Evolutionary conservation across 2,888 invertebrate genomes (phyloP).

Genomic region (Melipona beecheii): DNA sequence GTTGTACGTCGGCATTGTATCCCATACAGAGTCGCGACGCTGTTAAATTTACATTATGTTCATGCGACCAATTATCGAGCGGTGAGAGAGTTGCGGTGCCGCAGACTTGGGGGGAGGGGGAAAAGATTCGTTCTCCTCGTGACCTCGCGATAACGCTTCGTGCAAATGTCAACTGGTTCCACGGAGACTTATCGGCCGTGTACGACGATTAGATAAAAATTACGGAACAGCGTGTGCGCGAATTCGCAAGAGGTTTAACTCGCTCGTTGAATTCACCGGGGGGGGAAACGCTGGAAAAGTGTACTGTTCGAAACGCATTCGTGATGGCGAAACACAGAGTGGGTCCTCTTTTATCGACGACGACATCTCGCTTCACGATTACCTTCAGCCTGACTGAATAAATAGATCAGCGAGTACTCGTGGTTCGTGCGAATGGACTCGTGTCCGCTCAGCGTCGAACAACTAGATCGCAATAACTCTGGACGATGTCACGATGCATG

Average conservation of each 20-base stretch:
- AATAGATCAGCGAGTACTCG: conserved; percentile 52
- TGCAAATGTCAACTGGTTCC: not conserved
- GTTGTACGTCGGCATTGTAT: conserved; percentile 70
- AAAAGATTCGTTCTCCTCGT: not conserved
- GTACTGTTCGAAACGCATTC: conserved; percentile 28
- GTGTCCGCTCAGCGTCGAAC: conserved; percentile 40
- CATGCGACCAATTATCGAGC: conserved; percentile 73
- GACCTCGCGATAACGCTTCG: not conserved
- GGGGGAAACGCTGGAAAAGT: conserved; percentile 1
- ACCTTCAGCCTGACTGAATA: conserved; percentile 55
- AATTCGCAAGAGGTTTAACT: not conserved
- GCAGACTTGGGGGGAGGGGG: not conserved
- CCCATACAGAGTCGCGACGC: conserved; percentile 58
- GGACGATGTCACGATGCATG: conserved; percentile 43
- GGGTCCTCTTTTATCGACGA: conserved; percentile 47
- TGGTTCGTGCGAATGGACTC: conserved; percentile 47
- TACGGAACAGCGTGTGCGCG: not conserved
- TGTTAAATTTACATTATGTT: conserved; percentile 77
- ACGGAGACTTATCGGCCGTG: not conserved
- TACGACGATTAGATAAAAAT: not conserved
- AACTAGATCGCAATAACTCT: conserved; percentile 53
- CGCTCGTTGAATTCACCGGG: not conserved
- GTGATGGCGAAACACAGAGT: conserved; percentile 30
- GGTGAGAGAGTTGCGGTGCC: conserved; percentile 7
- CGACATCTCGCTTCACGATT: conserved; percentile 47